Conservation (phyloP, 1,140 invertebrate species). For the Neodiprion pinetum region DNA sequence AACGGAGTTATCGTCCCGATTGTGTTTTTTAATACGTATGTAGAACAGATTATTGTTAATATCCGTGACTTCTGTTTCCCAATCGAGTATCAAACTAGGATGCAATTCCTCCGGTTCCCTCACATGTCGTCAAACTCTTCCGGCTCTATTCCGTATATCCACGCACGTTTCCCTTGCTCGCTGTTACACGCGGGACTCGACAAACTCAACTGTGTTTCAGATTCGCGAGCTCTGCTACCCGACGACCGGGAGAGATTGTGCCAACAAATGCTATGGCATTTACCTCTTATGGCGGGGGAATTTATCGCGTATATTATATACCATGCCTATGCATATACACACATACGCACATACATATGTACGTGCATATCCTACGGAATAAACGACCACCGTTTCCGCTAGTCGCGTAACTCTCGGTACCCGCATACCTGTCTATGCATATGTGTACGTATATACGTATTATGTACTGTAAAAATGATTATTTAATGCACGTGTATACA, state of each 20-base stretch:
- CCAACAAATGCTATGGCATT: slow-evolving; percentile 45
- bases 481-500: no score
- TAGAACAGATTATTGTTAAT: no score
- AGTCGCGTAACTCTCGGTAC: neutral
- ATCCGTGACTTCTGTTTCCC: no score
- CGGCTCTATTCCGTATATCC: no score
- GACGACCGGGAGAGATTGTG: slow-evolving; percentile 37
- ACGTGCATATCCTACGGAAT: neutral
- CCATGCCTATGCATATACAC: neutral
- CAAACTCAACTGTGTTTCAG: slow-evolving; percentile 42
- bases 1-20: no score
- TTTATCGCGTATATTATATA: slow-evolving; percentile 10
- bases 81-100: no score
- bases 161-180: no score
- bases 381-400: neutral
- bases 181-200: slow-evolving; percentile 22
- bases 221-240: slow-evolving; percentile 31
- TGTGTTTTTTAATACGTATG: no score
- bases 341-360: neutral
- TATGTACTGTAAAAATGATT: neutral
- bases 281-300: slow-evolving; percentile 44
- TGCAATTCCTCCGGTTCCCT: no score
- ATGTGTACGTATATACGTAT: neutral
- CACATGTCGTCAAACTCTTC: no score
- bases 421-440: neutral